Percentiles rank a stretch among this genome's conserved stretches.
Conservation (phyloP, 2,797 vertebrate species). For the Triplophysa bombifrons region DNA sequence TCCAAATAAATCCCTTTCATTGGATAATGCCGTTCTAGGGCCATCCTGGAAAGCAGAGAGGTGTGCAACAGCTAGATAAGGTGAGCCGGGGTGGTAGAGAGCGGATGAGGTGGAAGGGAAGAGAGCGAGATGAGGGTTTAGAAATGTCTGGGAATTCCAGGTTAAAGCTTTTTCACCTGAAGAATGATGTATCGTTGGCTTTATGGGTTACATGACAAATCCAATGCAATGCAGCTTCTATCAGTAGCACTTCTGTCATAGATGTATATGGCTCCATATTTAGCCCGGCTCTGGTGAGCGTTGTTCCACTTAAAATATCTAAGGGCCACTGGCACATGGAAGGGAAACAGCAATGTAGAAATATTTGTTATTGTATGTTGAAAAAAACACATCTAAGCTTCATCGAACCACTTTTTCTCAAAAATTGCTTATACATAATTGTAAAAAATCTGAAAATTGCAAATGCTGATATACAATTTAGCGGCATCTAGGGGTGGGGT, state of each 20-base stretch:
- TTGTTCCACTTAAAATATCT: conserved; percentile 48
- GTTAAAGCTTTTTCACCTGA: conserved; percentile 42
- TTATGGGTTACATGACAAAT: conserved; percentile 43
- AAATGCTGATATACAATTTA: too few species aligned
- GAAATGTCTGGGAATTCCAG: conserved; percentile 32
- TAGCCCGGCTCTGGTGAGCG: conserved; percentile 22
- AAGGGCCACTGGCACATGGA: conserved; percentile 26
- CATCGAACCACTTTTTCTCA: neutral
- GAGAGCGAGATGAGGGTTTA: conserved; percentile 32
- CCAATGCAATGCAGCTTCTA: conserved; percentile 34
- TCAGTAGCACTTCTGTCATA: conserved; percentile 15
- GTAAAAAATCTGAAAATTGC: neutral
- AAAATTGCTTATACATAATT: conserved; percentile 18
- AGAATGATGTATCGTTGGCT: conserved; percentile 40
- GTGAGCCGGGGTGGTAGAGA: conserved; percentile 46
- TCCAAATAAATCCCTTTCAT: conserved; percentile 58
- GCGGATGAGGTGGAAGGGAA: conserved; percentile 41
- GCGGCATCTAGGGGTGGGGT: too few species aligned
- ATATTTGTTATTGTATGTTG: neutral
- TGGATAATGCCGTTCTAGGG: conserved; percentile 45
- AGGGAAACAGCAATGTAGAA: neutral
- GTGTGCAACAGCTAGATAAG: conserved; percentile 57
- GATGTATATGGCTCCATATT: conserved; percentile 10
- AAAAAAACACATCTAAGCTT: neutral
- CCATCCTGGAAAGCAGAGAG: conserved; percentile 46